phyloP scores from a whole-genome alignment of 2,888 invertebrate species.

The Cataglyphis rosenhaueri region DNA sequence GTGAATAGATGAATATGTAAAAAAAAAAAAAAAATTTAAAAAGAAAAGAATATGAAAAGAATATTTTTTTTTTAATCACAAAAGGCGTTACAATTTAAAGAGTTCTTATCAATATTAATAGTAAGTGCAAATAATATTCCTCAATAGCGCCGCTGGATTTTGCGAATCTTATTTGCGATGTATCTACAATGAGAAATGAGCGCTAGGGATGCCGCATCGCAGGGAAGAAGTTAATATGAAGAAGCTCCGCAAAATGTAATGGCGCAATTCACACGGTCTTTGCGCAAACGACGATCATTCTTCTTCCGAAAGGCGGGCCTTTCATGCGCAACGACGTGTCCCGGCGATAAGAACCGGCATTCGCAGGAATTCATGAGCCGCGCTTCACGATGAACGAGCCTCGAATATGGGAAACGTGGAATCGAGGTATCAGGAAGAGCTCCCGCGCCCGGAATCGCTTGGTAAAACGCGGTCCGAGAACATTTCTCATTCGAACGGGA shows the following conservation, averaged over 20 bases:
- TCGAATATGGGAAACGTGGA: slow-evolving; percentile 39
- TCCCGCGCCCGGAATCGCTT: slow-evolving; percentile 26
- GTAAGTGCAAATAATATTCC: background rate
- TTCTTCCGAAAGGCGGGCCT: slow-evolving; percentile 53
- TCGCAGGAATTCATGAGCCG: slow-evolving; percentile 59
- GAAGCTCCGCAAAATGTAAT: slow-evolving; percentile 55
- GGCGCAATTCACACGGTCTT: slow-evolving; percentile 56
- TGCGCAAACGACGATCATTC: slow-evolving; percentile 55
- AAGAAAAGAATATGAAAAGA: background rate
- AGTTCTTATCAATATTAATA: background rate
- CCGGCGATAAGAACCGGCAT: slow-evolving; percentile 55
- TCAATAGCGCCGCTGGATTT: slow-evolving; percentile 11
- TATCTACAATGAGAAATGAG: slow-evolving; percentile 49
- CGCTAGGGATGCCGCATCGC: slow-evolving; percentile 29
- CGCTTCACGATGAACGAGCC: slow-evolving; percentile 56
- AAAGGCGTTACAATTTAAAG: background rate
- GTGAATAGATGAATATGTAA: background rate
- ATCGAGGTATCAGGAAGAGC: slow-evolving; percentile 51
- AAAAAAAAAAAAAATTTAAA: background rate
- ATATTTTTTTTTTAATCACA: background rate
- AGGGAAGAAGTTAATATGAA: slow-evolving; percentile 54
- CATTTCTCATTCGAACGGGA: slow-evolving; percentile 53
- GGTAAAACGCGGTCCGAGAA: slow-evolving; percentile 57
- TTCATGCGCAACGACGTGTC: slow-evolving; percentile 57
- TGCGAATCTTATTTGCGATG: slow-evolving; percentile 24